A percentile compares a stretch with the other conserved stretches of the same genome.
Conservation (phyloP, 2,888 invertebrate genomes). For the Patella depressa region DNA sequence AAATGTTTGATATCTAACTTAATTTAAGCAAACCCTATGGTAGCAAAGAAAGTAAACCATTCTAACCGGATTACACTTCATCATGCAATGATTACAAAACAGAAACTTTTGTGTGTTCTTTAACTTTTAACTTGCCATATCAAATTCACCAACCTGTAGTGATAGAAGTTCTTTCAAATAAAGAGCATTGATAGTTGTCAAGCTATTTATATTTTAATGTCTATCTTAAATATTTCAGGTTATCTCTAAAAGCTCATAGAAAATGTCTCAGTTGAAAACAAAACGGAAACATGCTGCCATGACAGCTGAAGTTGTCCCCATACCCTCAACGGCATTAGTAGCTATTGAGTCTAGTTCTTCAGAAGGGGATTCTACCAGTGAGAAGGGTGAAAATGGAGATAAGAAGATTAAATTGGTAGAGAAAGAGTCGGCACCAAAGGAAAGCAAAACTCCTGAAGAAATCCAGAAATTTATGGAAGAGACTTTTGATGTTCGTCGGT, state of each 20-base stretch:
- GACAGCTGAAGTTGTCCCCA: conserved; percentile 58
- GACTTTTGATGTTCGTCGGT: conserved; percentile 59
- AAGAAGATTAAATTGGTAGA: conserved; percentile 32
- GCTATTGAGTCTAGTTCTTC: conserved; percentile 21
- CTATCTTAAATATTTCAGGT: no score
- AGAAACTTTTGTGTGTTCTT: no score
- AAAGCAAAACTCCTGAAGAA: conserved; percentile 51
- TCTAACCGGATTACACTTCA: no score
- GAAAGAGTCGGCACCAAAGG: conserved; percentile 27
- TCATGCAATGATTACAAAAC: no score
- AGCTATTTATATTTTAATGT: no score
- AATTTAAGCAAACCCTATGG: no score
- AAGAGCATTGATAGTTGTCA: no score
- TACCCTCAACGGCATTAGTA: conserved; percentile 49
- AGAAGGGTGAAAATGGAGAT: conserved; percentile 30
- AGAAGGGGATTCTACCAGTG: conserved; percentile 19
- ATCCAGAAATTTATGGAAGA: conserved; percentile 58
- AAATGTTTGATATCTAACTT: no score
- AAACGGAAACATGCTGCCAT: conserved; percentile 58
- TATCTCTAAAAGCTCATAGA: not conserved
- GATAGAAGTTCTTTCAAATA: no score
- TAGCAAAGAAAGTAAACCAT: no score
- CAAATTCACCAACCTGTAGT: no score
- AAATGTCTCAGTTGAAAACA: conserved; percentile 46
- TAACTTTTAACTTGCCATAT: no score